Percentiles rank a stretch among this genome's conserved stretches.
Conservation (phyloP, 2,888 invertebrate species). For the Catotricha subobsoleta region DNA sequence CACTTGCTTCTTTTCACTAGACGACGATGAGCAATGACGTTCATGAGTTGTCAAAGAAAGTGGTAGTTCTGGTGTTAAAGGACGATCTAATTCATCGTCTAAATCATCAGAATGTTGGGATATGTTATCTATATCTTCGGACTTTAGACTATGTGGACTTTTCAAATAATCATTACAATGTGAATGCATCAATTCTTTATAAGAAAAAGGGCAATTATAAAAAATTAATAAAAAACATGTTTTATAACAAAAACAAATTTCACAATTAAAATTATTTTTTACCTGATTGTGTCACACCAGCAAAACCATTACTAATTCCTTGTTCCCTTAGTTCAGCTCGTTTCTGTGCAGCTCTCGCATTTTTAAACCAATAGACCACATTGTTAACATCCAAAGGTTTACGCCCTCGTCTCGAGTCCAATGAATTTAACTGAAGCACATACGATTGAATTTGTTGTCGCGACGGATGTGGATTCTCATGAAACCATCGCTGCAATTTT, state of each 20-base stretch:
- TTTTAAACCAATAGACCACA: conserved; percentile 95
- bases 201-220: conserved; percentile 20
- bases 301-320: conserved; percentile 25
- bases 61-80: conserved; percentile 47
- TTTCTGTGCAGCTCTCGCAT: conserved; percentile 89
- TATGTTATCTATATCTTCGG: conserved; percentile 47
- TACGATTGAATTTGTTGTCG: conserved; percentile 93
- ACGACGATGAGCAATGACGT: conserved; percentile 19
- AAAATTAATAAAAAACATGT: too few relatives aligned
- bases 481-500: conserved; percentile 91
- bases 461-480: conserved; percentile 92
- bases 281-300: conserved; percentile 4
- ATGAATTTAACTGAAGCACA: conserved; percentile 78
- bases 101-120: conserved; percentile 48
- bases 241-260: too few relatives aligned
- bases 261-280: too few relatives aligned
- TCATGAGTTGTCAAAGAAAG: conserved; percentile 46
- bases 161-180: conserved; percentile 43
- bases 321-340: conserved; percentile 60
- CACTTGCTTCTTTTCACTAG: conserved; percentile 7
- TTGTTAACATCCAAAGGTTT: conserved; percentile 91
- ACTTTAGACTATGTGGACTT: conserved; percentile 38
- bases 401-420: conserved; percentile 80
- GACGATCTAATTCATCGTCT: conserved; percentile 47
- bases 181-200: conserved; percentile 36